Evolutionary conservation across 1,140 invertebrate species (phyloP).

Genomic region (Trichomalopsis sarcophagae): DNA sequence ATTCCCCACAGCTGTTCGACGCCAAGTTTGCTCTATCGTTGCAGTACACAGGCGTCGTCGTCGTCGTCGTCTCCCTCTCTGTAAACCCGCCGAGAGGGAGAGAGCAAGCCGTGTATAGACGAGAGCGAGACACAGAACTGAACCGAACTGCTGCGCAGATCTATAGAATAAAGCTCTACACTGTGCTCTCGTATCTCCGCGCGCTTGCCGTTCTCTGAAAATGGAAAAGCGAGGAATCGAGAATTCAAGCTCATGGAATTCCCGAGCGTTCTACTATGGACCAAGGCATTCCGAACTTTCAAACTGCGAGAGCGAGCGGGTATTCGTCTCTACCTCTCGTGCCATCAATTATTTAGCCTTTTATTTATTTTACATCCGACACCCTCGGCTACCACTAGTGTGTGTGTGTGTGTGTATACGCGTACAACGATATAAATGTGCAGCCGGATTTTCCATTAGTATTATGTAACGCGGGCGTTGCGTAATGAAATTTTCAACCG

Average conservation of each 20-base stretch:
- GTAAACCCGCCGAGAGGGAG: not conserved
- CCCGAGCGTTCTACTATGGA: not conserved
- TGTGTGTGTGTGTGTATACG: too few relatives aligned
- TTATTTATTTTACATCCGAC: not conserved
- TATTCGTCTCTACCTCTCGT: not conserved
- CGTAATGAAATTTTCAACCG: slow-evolving; percentile 18
- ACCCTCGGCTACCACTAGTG: too few relatives aligned
- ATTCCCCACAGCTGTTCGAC: slow-evolving; percentile 63
- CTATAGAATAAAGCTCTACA: not conserved
- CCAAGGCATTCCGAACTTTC: not conserved
- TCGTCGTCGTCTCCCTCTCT: not conserved
- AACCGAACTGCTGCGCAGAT: not conserved
- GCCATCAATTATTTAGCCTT: not conserved
- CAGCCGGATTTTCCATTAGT: not conserved
- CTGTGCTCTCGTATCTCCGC: not conserved
- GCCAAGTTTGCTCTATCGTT: slow-evolving; percentile 56
- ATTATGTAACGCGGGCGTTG: slow-evolving; percentile 1
- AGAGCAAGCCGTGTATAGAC: too few relatives aligned
- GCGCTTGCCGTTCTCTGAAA: not conserved
- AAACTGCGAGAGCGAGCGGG: not conserved
- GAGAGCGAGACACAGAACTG: not conserved
- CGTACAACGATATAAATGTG: not conserved
- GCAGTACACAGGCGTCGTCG: not conserved
- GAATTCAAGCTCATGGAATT: not conserved
- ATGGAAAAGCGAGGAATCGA: not conserved